These are phyloP conservation scores for Eupithecia centaureata DNA, from an alignment of 2,888 invertebrate species.

Conservation along the genomic window DNA sequence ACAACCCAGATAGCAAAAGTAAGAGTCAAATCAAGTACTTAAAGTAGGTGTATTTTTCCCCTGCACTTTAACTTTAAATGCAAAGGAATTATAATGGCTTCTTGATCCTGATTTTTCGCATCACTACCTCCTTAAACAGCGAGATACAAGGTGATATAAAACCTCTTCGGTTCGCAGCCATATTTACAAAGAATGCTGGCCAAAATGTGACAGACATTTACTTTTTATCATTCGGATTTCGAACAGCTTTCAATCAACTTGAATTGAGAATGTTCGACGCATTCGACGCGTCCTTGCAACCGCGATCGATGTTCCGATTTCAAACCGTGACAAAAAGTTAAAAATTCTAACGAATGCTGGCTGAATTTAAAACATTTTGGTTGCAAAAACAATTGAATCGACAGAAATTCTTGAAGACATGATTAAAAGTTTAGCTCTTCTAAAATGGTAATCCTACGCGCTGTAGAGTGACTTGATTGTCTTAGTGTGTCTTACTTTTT, in stretches of 20 bases:
- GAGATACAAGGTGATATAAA: slow-evolving; percentile 55
- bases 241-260: slow-evolving; percentile 63
- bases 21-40: no score
- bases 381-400: slow-evolving; percentile 28
- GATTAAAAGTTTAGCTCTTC: slow-evolving; percentile 26
- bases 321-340: slow-evolving; percentile 40
- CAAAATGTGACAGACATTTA: slow-evolving; percentile 55
- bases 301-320: slow-evolving; percentile 42
- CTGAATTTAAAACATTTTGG: slow-evolving; percentile 39
- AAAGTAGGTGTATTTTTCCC: no score
- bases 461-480: not conserved
- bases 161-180: slow-evolving; percentile 55
- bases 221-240: slow-evolving; percentile 54
- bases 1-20: no score
- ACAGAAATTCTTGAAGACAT: slow-evolving; percentile 26
- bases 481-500: not conserved
- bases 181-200: slow-evolving; percentile 50
- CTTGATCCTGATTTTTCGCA: slow-evolving; percentile 41
- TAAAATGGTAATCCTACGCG: not conserved
- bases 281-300: slow-evolving; percentile 46
- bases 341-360: slow-evolving; percentile 43
- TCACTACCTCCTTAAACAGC: slow-evolving; percentile 50
- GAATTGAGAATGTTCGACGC: slow-evolving; percentile 49
- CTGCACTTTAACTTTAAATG: no score
- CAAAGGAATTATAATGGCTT: slow-evolving; percentile 2